Evolutionary conservation across 2,797 vertebrate species (phyloP).

Genomic region (Crypturellus tataupa): DNA sequence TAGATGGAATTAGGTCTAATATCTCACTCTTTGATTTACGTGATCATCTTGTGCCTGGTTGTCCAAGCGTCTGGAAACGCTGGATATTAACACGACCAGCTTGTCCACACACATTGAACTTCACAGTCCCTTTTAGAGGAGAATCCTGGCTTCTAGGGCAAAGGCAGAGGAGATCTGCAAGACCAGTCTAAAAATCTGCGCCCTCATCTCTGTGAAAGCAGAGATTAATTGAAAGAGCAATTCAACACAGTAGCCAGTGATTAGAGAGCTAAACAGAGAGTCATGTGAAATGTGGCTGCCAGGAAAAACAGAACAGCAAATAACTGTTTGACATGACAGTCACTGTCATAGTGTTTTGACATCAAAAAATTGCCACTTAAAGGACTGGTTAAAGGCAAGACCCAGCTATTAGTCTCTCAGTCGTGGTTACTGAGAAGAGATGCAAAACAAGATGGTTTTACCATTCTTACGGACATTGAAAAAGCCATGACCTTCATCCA

Average conservation of each 20-base stretch:
- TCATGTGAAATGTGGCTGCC: background rate
- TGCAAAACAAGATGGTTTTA: background rate
- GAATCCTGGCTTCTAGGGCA: background rate
- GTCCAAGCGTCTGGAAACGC: background rate
- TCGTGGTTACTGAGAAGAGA: background rate
- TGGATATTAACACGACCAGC: background rate
- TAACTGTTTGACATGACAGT: background rate
- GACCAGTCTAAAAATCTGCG: background rate
- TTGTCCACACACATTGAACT: background rate
- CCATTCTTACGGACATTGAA: background rate
- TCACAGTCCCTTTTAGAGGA: background rate
- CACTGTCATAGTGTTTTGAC: background rate
- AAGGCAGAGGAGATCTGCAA: background rate
- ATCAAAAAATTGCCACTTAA: background rate
- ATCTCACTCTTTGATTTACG: background rate
- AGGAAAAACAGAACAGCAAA: constrained; percentile 1
- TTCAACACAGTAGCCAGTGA: background rate
- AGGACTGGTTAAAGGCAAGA: background rate
- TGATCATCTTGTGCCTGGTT: background rate
- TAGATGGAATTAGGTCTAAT: background rate
- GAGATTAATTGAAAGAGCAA: background rate
- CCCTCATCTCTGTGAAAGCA: background rate
- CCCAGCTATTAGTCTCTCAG: background rate
- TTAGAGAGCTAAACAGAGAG: background rate
- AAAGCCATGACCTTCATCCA: background rate